A percentile compares a stretch with the other conserved stretches of the same genome.
These are phyloP conservation scores for Lucilia cuprina DNA, from an alignment of 1,140 invertebrate genomes.

Conservation along the genomic window DNA sequence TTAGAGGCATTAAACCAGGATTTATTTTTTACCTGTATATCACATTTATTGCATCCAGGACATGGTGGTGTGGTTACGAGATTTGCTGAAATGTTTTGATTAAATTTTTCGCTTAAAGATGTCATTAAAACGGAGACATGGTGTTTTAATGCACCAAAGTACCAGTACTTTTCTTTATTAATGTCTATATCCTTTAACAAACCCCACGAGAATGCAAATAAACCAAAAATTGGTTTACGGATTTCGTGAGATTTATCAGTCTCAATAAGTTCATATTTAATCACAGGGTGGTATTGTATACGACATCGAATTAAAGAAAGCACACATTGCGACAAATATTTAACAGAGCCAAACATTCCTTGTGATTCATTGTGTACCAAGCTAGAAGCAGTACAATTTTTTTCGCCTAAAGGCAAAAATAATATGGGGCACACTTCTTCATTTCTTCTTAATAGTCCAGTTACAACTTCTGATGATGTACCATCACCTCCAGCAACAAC, in stretches of 20 bases:
- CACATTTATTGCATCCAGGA: slow-evolving; percentile 78
- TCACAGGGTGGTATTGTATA: slow-evolving; percentile 76
- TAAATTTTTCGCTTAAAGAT: slow-evolving; percentile 72
- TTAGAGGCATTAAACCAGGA: slow-evolving; percentile 5
- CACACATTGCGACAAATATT: slow-evolving; percentile 77
- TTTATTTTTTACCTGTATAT: neutral
- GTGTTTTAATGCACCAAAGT: slow-evolving; percentile 78
- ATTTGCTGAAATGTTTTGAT: slow-evolving; percentile 73
- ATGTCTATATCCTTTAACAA: slow-evolving; percentile 80
- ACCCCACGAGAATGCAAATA: slow-evolving; percentile 82
- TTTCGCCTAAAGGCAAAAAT: slow-evolving; percentile 83
- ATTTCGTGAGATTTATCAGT: slow-evolving; percentile 60
- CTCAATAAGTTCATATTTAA: slow-evolving; percentile 77
- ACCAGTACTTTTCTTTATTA: slow-evolving; percentile 84
- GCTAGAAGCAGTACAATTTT: slow-evolving; percentile 75
- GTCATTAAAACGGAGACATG: slow-evolving; percentile 77
- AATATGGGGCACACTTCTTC: slow-evolving; percentile 74
- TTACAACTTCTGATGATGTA: slow-evolving; percentile 86
- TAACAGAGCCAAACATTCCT: slow-evolving; percentile 62
- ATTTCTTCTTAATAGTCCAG: slow-evolving; percentile 75
- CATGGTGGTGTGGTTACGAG: slow-evolving; percentile 82
- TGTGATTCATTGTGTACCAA: slow-evolving; percentile 70
- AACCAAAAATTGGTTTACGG: slow-evolving; percentile 72
- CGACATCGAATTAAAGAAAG: slow-evolving; percentile 82
- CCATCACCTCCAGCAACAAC: slow-evolving; percentile 94